A percentile compares a stretch with the other conserved stretches of the same genome.
These are phyloP conservation scores for Drosophila eohydei DNA, from an alignment of 2,888 invertebrate species.

Conservation along the genomic window DNA sequence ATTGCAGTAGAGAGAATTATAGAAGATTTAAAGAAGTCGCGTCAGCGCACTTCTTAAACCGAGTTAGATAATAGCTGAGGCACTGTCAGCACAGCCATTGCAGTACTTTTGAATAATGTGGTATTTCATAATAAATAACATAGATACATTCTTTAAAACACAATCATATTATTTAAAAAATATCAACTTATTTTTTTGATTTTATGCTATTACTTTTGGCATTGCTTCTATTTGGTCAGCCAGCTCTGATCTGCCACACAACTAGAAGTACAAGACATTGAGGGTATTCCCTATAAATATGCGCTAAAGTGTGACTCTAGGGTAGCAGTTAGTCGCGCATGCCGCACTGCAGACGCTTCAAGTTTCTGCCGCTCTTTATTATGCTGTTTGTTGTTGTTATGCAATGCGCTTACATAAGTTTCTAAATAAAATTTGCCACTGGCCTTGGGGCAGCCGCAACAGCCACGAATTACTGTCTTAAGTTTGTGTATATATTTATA, in stretches of 20 bases:
- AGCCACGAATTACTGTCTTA: slow-evolving; percentile 15
- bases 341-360: neutral
- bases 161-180: neutral
- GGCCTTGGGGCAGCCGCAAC: slow-evolving; percentile 28
- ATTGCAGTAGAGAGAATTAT: neutral
- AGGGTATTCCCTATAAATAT: neutral
- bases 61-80: too few relatives aligned
- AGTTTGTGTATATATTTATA: neutral
- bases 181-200: neutral
- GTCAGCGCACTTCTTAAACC: neutral
- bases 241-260: too few relatives aligned
- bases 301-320: neutral
- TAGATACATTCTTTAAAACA: too few relatives aligned
- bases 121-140: too few relatives aligned
- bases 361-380: neutral
- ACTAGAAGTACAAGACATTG: neutral
- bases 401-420: slow-evolving; percentile 38
- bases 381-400: slow-evolving; percentile 21
- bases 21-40: neutral
- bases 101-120: too few relatives aligned
- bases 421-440: slow-evolving; percentile 54
- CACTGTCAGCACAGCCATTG: neutral
- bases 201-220: neutral
- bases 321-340: neutral
- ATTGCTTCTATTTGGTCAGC: neutral